Conservation (phyloP, 1,140 invertebrate genomes). For the Dreissena polymorpha region DNA sequence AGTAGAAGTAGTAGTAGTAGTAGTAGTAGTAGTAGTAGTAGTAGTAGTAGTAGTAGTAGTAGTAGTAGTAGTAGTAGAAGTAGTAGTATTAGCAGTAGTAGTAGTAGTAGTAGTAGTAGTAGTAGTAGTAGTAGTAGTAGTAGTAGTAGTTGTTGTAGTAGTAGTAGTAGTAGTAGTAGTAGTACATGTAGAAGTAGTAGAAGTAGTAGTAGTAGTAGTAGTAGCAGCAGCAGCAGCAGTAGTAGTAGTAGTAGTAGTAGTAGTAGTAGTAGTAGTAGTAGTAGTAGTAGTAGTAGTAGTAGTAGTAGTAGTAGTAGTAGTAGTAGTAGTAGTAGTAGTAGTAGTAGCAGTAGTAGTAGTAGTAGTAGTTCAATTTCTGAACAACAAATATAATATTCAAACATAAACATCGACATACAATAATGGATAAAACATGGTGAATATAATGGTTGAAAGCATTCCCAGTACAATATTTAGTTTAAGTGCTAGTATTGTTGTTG, state of each 20-base stretch:
- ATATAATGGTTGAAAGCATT: background rate
- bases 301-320: background rate
- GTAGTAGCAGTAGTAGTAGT: no score
- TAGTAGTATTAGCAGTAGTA: no score
- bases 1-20: slow-evolving; percentile 27
- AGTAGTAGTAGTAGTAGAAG: no score
- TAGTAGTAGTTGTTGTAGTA: slow-evolving; percentile 13
- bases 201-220: slow-evolving; percentile 19
- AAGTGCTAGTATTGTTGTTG: no score
- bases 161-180: slow-evolving; percentile 31
- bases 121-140: slow-evolving; percentile 25
- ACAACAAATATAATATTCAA: no score
- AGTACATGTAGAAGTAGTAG: slow-evolving; percentile 9
- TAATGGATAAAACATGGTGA: background rate
- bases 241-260: slow-evolving; percentile 29
- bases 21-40: slow-evolving; percentile 17
- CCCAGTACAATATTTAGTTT: background rate
- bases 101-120: no score
- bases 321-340: background rate
- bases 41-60: slow-evolving; percentile 34
- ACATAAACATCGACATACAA: no score
- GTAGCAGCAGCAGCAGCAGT: background rate
- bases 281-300: background rate
- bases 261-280: background rate
- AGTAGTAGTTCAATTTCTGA: no score